phyloP scores from a whole-genome alignment of 2,888 invertebrate species.

The Cosmia trapezina region DNA sequence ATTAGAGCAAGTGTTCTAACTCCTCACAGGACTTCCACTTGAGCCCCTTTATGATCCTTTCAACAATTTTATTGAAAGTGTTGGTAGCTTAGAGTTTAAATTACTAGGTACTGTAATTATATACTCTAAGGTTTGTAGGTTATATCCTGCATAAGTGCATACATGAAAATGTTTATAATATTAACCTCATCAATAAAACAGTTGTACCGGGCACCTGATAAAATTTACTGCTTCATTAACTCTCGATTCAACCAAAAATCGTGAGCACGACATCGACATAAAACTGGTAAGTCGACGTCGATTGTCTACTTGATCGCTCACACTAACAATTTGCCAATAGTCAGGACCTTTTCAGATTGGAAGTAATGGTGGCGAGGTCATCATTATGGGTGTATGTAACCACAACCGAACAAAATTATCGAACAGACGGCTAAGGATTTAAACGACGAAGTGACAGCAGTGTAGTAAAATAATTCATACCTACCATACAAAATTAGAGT shows the following conservation, averaged over 20 bases:
- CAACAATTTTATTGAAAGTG: no score
- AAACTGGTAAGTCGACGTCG: conserved; percentile 38
- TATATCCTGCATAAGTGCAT: not conserved
- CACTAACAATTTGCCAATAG: conserved; percentile 46
- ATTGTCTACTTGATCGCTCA: conserved; percentile 48
- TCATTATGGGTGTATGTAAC: conserved; percentile 2
- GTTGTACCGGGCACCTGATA: conserved; percentile 22
- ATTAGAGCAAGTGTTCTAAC: no score
- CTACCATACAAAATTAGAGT: no score
- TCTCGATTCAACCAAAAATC: conserved; percentile 43
- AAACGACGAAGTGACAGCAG: not conserved
- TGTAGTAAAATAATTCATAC: not conserved
- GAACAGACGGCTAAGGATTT: no score
- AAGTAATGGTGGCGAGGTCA: conserved; percentile 17
- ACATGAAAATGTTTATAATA: not conserved
- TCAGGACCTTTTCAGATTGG: conserved; percentile 32
- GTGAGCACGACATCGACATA: conserved; percentile 51
- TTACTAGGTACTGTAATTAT: no score
- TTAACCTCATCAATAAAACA: conserved; percentile 23
- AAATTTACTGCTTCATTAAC: conserved; percentile 33
- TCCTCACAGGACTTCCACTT: no score
- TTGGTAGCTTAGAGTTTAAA: no score
- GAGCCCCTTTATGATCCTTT: no score
- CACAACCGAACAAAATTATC: not conserved
- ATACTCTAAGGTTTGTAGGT: not conserved